Evolutionary conservation across 2,888 invertebrate species (phyloP).

Genomic region (Aporophyla lueneburgensis): DNA sequence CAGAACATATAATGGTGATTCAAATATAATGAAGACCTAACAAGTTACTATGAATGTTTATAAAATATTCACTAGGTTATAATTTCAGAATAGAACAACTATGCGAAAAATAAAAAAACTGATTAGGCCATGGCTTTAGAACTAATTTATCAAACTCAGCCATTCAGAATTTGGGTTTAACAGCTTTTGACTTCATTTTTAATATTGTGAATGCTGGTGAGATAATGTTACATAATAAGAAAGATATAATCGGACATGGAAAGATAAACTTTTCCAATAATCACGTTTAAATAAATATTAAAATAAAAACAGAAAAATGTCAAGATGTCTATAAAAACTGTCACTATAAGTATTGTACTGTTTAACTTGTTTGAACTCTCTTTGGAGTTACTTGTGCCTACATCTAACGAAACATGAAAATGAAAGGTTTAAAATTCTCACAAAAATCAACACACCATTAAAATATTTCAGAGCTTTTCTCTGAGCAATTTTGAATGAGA

Average conservation of each 20-base stretch:
- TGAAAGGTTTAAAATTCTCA: constrained; percentile 94
- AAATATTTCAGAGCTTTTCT: constrained; percentile 97
- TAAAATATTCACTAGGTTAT: constrained; percentile 29
- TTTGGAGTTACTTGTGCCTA: constrained; percentile 95
- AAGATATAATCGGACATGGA: no score
- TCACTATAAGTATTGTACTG: no score
- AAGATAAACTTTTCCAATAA: no score
- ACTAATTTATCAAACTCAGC: constrained; percentile 89
- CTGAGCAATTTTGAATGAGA: constrained; percentile 97
- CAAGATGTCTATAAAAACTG: no score
- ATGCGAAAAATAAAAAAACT: constrained; percentile 94
- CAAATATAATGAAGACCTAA: background rate
- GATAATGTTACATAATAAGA: no score
- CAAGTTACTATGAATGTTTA: background rate
- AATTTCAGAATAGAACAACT: constrained; percentile 89
- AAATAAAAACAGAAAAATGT: no score
- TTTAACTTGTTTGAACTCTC: no score
- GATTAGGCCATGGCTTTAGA: constrained; percentile 94
- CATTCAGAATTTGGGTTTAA: no score
- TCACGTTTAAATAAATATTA: no score
- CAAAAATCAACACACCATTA: constrained; percentile 89
- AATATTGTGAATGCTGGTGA: no score
- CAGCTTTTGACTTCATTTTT: no score
- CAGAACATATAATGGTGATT: constrained; percentile 93
- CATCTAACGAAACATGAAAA: constrained; percentile 97